Base-by-base conservation (phyloP, 2,888 invertebrate species). In the Osmoderma eremita region DNA sequence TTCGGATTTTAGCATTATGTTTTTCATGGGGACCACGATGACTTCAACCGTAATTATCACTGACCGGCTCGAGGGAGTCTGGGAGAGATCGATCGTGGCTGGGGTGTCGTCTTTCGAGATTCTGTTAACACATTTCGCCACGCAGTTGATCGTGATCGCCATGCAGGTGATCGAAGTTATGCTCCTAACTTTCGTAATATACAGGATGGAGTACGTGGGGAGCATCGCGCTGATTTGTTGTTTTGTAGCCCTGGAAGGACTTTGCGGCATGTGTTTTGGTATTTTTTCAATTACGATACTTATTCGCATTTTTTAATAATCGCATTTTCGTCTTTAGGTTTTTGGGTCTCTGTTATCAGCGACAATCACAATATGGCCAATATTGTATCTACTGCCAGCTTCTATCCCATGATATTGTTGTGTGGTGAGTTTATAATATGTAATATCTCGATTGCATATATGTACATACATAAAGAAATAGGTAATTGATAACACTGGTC, bases 181-280 rank as follows among this genome's bases (percentile, higher is more conserved):
- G 75, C 75, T 85, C 0, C 82, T 92, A 6, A 85, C 88, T 1
- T 89, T 90, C 78, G 72, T 83, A 0, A 84, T 88, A 6, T 91
- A 88, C 77, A 82, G 87, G 66, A 84, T 91, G 6, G 84, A 88
- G 0, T 86, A 85, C 30, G 80, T 85, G 1, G 93, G 93, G 1
- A 88, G 88, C 0, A 75, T 90, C 17, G 65, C 84, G 0, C 83
- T 87, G 36, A 87, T 91, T 13, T 85, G 88, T n/a, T 70, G 82
- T 0, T 77, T 95, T 56, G 82, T 92, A 2, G 85, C 92, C 71
- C 82, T 93, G 71, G 87, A 90, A 73, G 95, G 94, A 0, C 83
- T 94, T 61, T 89, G 90, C 75, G 96, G 95, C 67, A 94, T 96
- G 93, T 88, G 90, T 76, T 93, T 91, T 78, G 95, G 89, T 87